Conservation (phyloP, 2,888 invertebrate genomes). For the Ormyrus pomaceus region DNA sequence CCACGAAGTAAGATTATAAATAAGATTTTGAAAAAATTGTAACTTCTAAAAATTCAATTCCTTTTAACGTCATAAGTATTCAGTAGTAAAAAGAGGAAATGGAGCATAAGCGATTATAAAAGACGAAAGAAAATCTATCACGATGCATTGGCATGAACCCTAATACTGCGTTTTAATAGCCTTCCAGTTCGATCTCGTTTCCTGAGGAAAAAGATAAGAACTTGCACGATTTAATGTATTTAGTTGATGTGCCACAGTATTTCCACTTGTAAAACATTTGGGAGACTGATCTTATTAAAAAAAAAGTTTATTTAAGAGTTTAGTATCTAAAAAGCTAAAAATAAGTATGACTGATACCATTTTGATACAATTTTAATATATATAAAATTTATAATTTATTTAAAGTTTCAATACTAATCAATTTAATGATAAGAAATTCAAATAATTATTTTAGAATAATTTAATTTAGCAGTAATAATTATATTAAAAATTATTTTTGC, state of each 20-base stretch:
- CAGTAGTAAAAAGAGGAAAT: slow-evolving; percentile 7
- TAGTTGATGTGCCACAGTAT: slow-evolving; percentile 6
- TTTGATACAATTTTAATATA: not conserved
- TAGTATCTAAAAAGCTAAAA: no score
- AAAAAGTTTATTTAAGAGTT: no score
- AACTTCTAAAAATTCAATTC: no score
- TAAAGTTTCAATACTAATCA: no score
- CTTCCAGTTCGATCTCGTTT: slow-evolving; percentile 24
- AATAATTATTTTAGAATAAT: no score
- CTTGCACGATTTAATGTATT: slow-evolving; percentile 1
- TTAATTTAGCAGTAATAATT: no score
- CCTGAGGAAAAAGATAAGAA: slow-evolving; percentile 18
- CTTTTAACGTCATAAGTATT: not conserved
- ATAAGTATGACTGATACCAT: no score
- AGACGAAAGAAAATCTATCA: slow-evolving; percentile 37
- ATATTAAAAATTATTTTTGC: no score
- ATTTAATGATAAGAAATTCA: no score
- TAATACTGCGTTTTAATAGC: slow-evolving; percentile 22
- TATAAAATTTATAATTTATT: not conserved
- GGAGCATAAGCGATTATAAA: slow-evolving; percentile 23
- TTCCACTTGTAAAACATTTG: not conserved
- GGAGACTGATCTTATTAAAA: no score
- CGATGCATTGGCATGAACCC: slow-evolving; percentile 28
- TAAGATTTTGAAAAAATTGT: no score
- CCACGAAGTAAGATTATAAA: no score